phyloP scores from a whole-genome alignment of 2,888 invertebrate genomes.

The Alloplasta piceator region DNA sequence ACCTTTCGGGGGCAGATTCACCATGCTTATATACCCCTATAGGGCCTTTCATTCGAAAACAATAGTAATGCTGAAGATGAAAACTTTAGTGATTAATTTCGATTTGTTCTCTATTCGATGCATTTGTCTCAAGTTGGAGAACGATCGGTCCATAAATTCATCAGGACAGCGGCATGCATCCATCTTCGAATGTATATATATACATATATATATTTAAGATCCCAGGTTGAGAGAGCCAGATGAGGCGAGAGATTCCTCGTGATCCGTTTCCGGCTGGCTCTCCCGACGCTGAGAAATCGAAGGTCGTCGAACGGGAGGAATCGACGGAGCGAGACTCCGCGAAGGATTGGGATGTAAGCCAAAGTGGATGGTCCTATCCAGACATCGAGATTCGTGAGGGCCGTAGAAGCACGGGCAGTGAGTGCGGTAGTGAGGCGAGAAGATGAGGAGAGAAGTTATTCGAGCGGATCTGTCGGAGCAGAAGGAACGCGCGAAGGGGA shows the following conservation, averaged over 20 bases:
- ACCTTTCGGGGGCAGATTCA: no score
- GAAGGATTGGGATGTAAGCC: conserved; percentile 13
- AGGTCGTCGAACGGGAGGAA: conserved; percentile 9
- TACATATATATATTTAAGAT: not conserved
- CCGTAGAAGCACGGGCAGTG: conserved; percentile 10
- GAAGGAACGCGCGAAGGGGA: conserved; percentile 3
- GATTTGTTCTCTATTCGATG: no score
- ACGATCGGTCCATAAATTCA: no score
- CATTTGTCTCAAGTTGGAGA: no score
- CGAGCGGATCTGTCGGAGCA: conserved; percentile 30
- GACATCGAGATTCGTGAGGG: not conserved
- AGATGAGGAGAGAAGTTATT: conserved; percentile 32
- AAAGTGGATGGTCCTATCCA: conserved; percentile 17
- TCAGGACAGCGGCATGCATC: not conserved
- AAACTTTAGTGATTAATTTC: no score
- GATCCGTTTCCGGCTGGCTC: conserved; percentile 26
- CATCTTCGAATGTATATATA: not conserved
- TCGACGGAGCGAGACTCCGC: not conserved
- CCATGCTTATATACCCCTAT: no score
- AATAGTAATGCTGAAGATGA: no score
- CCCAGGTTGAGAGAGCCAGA: conserved; percentile 9
- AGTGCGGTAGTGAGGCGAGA: conserved; percentile 12
- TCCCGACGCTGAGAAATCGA: conserved; percentile 15
- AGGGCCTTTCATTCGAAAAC: no score
- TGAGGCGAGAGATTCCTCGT: not conserved